Conservation (phyloP, 2,888 invertebrate species). For the Ptilodon capucinus region DNA sequence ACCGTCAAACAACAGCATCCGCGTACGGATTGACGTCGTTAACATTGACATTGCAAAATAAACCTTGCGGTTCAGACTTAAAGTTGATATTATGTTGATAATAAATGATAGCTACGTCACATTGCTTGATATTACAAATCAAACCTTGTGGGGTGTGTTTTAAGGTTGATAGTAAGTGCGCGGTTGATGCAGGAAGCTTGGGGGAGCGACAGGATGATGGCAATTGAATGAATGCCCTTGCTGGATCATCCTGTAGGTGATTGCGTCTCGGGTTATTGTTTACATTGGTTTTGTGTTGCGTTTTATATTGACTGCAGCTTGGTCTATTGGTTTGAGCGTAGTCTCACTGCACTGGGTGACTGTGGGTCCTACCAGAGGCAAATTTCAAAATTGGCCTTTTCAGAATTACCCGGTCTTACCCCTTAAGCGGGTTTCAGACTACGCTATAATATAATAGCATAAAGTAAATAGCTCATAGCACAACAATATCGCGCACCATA, state of each 20-base stretch:
- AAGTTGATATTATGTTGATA: conserved; percentile 13
- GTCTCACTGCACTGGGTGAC: too few species aligned
- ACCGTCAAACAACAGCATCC: conserved; percentile 38
- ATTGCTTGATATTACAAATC: conserved; percentile 19
- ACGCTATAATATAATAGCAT: too few species aligned
- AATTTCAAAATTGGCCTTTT: too few species aligned
- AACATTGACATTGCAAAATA: conserved; percentile 17
- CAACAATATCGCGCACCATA: too few species aligned
- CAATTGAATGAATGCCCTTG: conserved; percentile 75
- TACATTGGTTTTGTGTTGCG: conserved; percentile 18
- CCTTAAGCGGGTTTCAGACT: too few species aligned
- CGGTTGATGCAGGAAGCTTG: conserved; percentile 46
- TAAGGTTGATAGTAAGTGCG: conserved; percentile 23
- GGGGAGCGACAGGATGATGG: conserved; percentile 66
- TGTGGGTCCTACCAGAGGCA: too few species aligned
- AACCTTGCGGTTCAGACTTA: conserved; percentile 28
- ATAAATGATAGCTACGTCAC: not conserved
- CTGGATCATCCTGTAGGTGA: conserved; percentile 58
- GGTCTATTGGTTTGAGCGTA: too few species aligned
- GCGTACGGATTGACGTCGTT: conserved; percentile 37
- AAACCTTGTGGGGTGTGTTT: conserved; percentile 20
- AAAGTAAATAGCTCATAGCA: too few species aligned
- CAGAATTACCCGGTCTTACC: too few species aligned
- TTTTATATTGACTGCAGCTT: too few species aligned
- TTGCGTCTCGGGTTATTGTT: conserved; percentile 24